Base-by-base conservation (phyloP, 2,888 invertebrate genomes). In the Isoperla grammatica region DNA sequence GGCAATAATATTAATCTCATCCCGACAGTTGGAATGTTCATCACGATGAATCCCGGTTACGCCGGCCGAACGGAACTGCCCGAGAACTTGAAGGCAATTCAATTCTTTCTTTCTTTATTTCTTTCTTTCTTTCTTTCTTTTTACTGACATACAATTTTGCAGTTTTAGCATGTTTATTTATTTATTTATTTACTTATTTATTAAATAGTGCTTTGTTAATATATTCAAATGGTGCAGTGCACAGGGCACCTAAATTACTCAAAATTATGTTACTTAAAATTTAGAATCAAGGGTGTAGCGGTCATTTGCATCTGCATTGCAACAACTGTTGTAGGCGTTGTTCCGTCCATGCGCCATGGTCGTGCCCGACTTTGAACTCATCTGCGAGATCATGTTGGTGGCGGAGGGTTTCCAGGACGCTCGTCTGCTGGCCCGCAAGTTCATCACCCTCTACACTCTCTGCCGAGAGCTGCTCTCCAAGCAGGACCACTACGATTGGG, bases 401-500 rank as follows among this genome's bases (percentile, higher is more conserved):
- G 93, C 94, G 4, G 95, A 96, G 76, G 96, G 95, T 42, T 95
- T 96, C 74, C 87, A 93, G 71, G 95, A 95, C 63, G 95, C 96
- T 5, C 82, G 93, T 66, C 74, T 94, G 22, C 74, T 95, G 62
- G 95, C 95, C 19, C 82, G 94, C 65, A 96, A 96, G 76, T 95
- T 96, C 74, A 93, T 96, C 71, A 95, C 95, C 0, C 79, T 95
- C 11, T 95, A 95, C 74, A 91, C 88, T 2, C 77, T 96, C 64
- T 95, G 95, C 72, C 49, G 84, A 66, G 95, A 96, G 73, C 76
- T 96, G 66, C 78, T 96, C 2, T 95, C 95, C 48, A 95, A 95
- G 72, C 91, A 95, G 74, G 95, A 96, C 73, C 96, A 96, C 74
- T 96, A 96, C 71, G 96, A 96, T 79, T 94, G 95, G 95, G 96